phyloP scores from a whole-genome alignment of 2,797 vertebrate species.

The Nasua narica region DNA sequence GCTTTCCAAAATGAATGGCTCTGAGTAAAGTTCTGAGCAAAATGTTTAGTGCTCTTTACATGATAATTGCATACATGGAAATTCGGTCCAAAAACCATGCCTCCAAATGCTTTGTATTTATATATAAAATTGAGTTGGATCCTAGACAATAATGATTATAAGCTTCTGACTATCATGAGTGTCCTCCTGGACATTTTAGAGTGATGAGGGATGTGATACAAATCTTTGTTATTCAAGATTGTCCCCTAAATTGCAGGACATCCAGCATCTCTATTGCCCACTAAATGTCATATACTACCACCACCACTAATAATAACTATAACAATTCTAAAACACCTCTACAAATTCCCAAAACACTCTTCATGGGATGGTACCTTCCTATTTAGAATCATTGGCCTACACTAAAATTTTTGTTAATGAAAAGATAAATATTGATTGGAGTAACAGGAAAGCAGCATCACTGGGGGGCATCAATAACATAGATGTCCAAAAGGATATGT shows the following conservation, averaged over 20 bases:
- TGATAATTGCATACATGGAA: neutral
- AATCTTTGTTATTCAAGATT: neutral
- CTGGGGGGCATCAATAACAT: neutral
- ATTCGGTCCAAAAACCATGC: neutral
- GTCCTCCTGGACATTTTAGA: neutral
- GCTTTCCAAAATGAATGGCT: neutral
- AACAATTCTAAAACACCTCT: neutral
- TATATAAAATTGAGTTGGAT: neutral
- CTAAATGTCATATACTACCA: neutral
- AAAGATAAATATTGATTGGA: neutral
- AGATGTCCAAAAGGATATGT: neutral
- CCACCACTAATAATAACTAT: neutral
- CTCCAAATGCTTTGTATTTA: neutral
- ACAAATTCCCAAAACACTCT: neutral
- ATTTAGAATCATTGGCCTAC: neutral
- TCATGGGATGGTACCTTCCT: too few species aligned
- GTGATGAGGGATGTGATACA: neutral
- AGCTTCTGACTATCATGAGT: neutral
- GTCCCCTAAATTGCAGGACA: neutral
- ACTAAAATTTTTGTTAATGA: neutral
- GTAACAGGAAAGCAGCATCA: too few species aligned
- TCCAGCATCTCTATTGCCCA: neutral
- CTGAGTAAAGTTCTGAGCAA: neutral
- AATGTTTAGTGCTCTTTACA: neutral
- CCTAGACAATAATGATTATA: neutral